A percentile compares a stretch with the other conserved stretches of the same genome.
phyloP scores from a whole-genome alignment of 37 sponge, comb jelly and placozoan genomes.

The Hexactinellida sp. region DNA sequence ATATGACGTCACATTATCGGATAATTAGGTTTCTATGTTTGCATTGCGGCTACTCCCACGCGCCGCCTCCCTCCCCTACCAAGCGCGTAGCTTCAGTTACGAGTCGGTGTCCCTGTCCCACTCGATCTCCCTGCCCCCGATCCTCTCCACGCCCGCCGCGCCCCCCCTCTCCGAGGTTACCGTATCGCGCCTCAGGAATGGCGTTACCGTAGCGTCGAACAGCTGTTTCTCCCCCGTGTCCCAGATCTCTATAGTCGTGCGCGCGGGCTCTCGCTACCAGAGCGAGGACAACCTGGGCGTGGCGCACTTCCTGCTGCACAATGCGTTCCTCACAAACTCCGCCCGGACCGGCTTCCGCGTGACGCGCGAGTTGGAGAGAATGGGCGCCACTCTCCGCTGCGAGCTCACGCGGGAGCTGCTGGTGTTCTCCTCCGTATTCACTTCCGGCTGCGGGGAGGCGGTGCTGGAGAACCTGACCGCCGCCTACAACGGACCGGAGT shows the following conservation, averaged over 20 bases:
- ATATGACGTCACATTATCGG: no score
- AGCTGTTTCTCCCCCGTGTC: slow-evolving; percentile 35
- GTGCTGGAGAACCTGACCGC: slow-evolving; percentile 38
- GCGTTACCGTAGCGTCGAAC: slow-evolving; percentile 53
- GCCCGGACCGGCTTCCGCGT: slow-evolving; percentile 40
- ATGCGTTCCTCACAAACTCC: slow-evolving; percentile 44
- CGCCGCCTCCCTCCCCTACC: background rate
- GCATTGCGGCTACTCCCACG: background rate
- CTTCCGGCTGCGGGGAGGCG: background rate
- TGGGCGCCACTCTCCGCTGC: slow-evolving; percentile 32
- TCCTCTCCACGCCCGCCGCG: background rate
- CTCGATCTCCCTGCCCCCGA: background rate
- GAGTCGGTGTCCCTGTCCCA: background rate
- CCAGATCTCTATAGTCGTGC: slow-evolving; percentile 34
- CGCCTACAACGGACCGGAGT: slow-evolving; percentile 24
- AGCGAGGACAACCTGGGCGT: slow-evolving; percentile 40
- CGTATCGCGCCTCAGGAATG: slow-evolving; percentile 35
- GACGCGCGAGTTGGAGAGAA: slow-evolving; percentile 42
- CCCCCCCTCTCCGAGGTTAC: background rate
- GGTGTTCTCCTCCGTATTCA: background rate
- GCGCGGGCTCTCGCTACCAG: slow-evolving; percentile 68
- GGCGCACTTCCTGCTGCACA: slow-evolving; percentile 56
- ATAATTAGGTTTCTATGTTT: background rate
- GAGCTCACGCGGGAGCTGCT: background rate
- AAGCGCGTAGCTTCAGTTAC: background rate